Evolutionary conservation across 2,113 vertebrate species (phyloP), one percentile per base, ranked within the genome.

Genomic region (Cyanoderma ruficeps): DNA sequence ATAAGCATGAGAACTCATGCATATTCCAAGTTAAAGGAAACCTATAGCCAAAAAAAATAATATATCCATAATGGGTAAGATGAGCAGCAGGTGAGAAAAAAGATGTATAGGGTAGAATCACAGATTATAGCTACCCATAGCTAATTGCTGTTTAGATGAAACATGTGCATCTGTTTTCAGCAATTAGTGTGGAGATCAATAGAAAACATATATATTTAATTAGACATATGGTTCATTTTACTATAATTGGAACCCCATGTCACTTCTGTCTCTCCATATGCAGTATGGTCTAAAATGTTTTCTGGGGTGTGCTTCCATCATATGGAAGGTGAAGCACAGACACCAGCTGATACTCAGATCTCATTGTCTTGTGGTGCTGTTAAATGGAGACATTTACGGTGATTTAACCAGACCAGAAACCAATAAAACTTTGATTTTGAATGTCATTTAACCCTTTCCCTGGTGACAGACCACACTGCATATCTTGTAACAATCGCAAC

Each of bases 121-220:
- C 57, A 78, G 52, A 74, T 74, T 94, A 93, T 39, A 89, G 61
- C 82, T 83, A 94, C 85, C 75, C 80, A 67, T 83, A 91, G 46
- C 76, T 96, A 95, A 97, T 85, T 96, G 67, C 57, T 96, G 71
- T 94, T 93, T 95, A 94, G 69, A 86, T 52, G 46, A 95, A 95
- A 95, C 61, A 91, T 85, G 21, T 96, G 84, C 86, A 64, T 94
- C 68, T 90, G 88, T 96, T 97, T 97, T 97, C 68, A 95, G 89
- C 92, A 96, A 95, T 98, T 97, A 97, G 71, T 65, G 37, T 39
- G 69, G 52, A 95, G 82, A 95, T 94, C 96, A 95, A 93, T 94
- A 94, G 89, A 95, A 96, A 97, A 88, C 90, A 91, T 86, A 95
- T 59, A 96, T 91, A 85, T 97, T 97, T 96, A 96, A 97, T 97